Evolutionary conservation across 2,888 invertebrate species (phyloP), one percentile per base, ranked within the genome.

Genomic region (Achlya flavicornis): DNA sequence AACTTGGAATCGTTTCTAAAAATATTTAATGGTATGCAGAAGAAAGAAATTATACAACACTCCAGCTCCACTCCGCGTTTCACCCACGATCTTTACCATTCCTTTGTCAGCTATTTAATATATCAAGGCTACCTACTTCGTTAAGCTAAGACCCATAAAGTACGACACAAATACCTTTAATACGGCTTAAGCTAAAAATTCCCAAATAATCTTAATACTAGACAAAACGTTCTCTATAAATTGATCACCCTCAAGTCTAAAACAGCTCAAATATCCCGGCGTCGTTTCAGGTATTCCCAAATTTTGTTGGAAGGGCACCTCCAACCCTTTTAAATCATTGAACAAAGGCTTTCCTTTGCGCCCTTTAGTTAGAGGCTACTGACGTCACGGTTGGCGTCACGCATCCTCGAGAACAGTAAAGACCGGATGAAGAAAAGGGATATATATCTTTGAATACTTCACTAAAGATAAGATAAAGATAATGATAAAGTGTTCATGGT

Each of bases 331-430:
- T 19, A 26, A n/a, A 53, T 16, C 19, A 2, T 19, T 53, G 53
- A 19, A 19, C 53, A 53, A 53, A 53, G 53, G 53, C 10, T 10
- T 19, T 19, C 53, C n/a, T 53, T 53, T 19, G 1, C 53, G 16
- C 8, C 16, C 53, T 10, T 19, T 53, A 19, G 53, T 53, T 19
- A 53, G 10, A 19, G 16, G 7, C 19, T 53, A 53, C 53, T 53
- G 16, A 53, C 16, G 53, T 53, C 53, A 53, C 53, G 53, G 53
- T 10, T 53, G 53, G 19, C 53, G 53, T 53, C 53, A 53, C 19
- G 4, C 4, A 19, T 6, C 10, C 19, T 16, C n/a, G n/a, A n/a
- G 1, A n/a, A 14, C 14, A 5, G 10, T 46, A 46, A 46, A n/a
- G 46, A 46, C 14, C 53, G 53, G n/a, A 46, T 43, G 43, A 6